These are phyloP conservation scores for Orgyia antiqua DNA, from an alignment of 2,888 invertebrate genomes.

Conservation along the genomic window DNA sequence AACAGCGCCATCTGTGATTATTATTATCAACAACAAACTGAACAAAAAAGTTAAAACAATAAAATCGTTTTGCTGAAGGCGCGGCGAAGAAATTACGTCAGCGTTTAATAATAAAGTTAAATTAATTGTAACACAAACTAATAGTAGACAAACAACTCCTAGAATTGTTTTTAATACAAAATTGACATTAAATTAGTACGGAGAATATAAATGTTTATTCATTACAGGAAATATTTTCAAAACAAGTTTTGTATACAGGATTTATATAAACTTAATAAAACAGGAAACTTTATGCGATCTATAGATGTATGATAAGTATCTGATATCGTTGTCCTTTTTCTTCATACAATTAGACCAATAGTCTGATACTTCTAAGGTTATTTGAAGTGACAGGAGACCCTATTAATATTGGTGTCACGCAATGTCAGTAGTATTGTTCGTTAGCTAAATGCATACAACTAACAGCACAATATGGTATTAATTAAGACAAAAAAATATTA, in stretches of 20 bases:
- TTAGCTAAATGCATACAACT: background rate
- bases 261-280: no score
- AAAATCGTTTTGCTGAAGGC: slow-evolving; percentile 4
- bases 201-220: no score
- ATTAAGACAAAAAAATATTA: no score
- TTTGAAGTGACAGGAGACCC: slow-evolving; percentile 17
- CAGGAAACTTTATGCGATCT: no score
- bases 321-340: slow-evolving; percentile 22
- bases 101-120: slow-evolving; percentile 20
- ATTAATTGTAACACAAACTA: slow-evolving; percentile 10
- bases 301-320: no score
- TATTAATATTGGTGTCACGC: slow-evolving; percentile 18
- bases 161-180: slow-evolving; percentile 6
- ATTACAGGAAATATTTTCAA: no score
- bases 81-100: slow-evolving; percentile 19
- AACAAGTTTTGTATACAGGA: no score
- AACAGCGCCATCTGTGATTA: slow-evolving; percentile 44
- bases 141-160: slow-evolving; percentile 17
- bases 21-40: slow-evolving; percentile 17
- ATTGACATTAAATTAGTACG: no score
- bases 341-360: slow-evolving; percentile 18
- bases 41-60: slow-evolving; percentile 3
- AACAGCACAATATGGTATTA: background rate
- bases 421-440: background rate
- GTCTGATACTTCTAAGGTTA: slow-evolving; percentile 7